Evolutionary conservation across 2,888 invertebrate species (phyloP).

Genomic region (Eupithecia insigniata): DNA sequence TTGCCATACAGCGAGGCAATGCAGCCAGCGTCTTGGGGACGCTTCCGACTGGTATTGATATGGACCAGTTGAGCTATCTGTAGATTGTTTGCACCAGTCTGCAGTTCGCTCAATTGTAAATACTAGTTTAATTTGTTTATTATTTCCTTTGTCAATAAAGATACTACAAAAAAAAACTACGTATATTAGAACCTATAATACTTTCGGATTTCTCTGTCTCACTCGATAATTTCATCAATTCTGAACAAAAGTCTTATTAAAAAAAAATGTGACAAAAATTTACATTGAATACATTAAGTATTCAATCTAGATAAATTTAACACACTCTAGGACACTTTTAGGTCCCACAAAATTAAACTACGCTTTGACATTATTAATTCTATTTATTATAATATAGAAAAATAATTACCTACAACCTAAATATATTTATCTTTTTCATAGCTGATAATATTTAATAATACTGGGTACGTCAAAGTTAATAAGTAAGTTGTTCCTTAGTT

Average conservation of each 20-base stretch:
- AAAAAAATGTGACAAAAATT: conserved; percentile 18
- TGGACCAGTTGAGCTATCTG: no score
- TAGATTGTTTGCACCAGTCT: no score
- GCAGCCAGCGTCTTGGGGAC: no score
- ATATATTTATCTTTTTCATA: neutral
- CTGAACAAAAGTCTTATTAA: neutral
- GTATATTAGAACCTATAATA: neutral
- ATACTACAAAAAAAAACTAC: no score
- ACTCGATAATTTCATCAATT: neutral
- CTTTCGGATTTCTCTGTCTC: neutral
- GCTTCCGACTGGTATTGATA: no score
- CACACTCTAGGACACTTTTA: conserved; percentile 35
- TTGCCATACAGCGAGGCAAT: no score
- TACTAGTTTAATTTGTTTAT: no score
- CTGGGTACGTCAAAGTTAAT: neutral
- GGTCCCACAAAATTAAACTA: conserved; percentile 34
- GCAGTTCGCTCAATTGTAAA: no score
- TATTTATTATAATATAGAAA: neutral
- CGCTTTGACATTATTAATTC: conserved; percentile 6
- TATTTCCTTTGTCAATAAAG: no score
- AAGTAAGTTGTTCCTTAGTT: neutral
- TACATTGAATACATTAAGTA: neutral
- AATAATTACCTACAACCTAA: neutral
- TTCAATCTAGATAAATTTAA: neutral
- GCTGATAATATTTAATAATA: neutral